Percentiles rank a stretch among this genome's conserved stretches.
These are phyloP conservation scores for Norana najaformis DNA, from an alignment of 2,888 invertebrate species.

Conservation along the genomic window DNA sequence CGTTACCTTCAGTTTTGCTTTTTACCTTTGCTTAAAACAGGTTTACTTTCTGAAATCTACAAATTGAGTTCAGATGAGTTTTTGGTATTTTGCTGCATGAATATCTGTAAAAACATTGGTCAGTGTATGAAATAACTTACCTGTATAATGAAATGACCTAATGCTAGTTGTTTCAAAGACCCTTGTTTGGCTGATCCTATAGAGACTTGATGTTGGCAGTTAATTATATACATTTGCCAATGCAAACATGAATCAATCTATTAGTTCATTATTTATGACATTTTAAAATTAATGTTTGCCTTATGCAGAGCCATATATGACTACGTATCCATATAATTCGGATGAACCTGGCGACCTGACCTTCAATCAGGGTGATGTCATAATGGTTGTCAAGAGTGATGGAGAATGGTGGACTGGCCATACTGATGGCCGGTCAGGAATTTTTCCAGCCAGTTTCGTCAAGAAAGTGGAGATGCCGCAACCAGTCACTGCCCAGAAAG, in stretches of 20 bases:
- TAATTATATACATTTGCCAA: not conserved
- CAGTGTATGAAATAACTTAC: too few relatives aligned
- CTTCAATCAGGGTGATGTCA: conserved; percentile 84
- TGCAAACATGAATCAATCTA: not conserved
- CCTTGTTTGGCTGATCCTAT: not conserved
- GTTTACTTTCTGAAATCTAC: too few relatives aligned
- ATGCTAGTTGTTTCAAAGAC: not conserved
- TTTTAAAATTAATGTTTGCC: not conserved
- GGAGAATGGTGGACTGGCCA: conserved; percentile 99
- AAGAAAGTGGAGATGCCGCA: conserved; percentile 42
- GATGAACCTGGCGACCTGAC: conserved; percentile 86
- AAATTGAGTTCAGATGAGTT: too few relatives aligned
- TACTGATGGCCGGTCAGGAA: conserved; percentile 76
- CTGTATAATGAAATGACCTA: too few relatives aligned
- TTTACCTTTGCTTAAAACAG: too few relatives aligned
- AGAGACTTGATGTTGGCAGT: not conserved
- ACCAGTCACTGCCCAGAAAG: not conserved
- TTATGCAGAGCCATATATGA: conserved; percentile 47
- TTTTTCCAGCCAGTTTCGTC: conserved; percentile 96
- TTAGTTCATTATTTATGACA: not conserved
- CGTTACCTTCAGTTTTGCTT: too few relatives aligned
- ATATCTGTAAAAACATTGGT: not conserved
- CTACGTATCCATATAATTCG: conserved; percentile 56
- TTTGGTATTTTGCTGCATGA: not conserved
- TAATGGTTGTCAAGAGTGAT: conserved; percentile 83